These are phyloP conservation scores for Ceriagrion tenellum DNA, from an alignment of 2,888 invertebrate genomes.

Conservation along the genomic window DNA sequence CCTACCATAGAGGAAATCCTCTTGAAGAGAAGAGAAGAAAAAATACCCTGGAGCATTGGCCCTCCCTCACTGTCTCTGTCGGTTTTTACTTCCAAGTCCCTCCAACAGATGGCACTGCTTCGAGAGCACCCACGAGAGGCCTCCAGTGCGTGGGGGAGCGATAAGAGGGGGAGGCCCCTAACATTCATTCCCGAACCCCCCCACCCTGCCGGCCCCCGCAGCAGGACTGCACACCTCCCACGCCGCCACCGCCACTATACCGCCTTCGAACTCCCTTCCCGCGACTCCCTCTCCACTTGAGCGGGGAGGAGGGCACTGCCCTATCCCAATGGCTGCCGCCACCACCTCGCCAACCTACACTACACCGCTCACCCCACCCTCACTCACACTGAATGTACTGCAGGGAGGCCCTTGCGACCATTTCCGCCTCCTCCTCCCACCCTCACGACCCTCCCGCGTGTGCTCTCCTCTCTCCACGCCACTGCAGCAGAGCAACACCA, in stretches of 20 bases:
- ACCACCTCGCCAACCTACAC: neutral
- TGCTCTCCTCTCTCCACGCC: neutral
- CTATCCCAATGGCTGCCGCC: constrained; percentile 14
- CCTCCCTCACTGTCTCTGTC: neutral
- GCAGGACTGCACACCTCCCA: neutral
- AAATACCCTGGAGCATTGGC: neutral
- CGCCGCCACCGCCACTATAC: neutral
- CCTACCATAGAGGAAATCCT: neutral
- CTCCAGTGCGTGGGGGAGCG: neutral
- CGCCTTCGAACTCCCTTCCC: neutral
- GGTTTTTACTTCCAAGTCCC: constrained; percentile 3
- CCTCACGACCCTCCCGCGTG: neutral
- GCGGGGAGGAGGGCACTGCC: neutral
- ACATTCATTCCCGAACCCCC: no score
- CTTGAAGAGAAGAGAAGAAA: neutral
- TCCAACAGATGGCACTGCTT: constrained; percentile 32
- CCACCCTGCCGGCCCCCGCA: neutral
- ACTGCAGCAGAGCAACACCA: neutral
- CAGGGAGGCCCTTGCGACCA: neutral
- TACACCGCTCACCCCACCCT: neutral
- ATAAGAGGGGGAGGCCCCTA: neutral
- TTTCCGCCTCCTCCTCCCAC: constrained; percentile 2
- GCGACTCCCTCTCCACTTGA: neutral
- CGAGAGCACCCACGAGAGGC: constrained; percentile 23
- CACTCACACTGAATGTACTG: neutral